Percentiles rank a stretch among this genome's conserved stretches.
Evolutionary conservation across 2,888 invertebrate species (phyloP).

Genomic region (Liposcelis brunnea): DNA sequence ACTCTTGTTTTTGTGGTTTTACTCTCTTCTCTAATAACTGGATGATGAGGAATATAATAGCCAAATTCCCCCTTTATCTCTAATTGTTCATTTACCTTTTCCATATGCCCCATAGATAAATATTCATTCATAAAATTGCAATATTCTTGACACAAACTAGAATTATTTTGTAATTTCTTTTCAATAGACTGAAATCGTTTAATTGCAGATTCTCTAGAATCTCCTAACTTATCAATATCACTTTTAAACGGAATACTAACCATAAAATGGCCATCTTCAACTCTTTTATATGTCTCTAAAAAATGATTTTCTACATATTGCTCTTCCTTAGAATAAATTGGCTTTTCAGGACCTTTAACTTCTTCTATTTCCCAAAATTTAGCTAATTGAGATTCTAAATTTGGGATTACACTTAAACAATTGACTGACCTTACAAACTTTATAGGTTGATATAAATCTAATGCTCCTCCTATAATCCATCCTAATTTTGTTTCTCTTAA

Average conservation of each 20-base stretch:
- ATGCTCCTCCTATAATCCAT: too few relatives aligned
- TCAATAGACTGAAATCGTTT: slow-evolving; percentile 16
- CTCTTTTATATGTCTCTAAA: background rate
- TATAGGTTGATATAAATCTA: background rate
- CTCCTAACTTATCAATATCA: background rate
- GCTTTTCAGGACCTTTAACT: slow-evolving; percentile 12
- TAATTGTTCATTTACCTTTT: background rate
- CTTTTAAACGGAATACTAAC: background rate
- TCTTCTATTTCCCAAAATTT: slow-evolving; percentile 19
- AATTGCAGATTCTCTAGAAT: slow-evolving; percentile 16
- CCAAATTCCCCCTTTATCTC: too few relatives aligned
- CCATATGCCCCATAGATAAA: slow-evolving; percentile 17
- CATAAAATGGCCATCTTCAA: background rate
- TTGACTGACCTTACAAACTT: too few relatives aligned
- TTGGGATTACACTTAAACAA: too few relatives aligned
- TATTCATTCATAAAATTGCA: slow-evolving; percentile 17
- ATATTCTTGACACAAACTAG: slow-evolving; percentile 15
- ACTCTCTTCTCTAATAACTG: slow-evolving; percentile 17
- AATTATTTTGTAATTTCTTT: slow-evolving; percentile 15
- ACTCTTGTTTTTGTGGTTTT: background rate
- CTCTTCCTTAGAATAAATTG: slow-evolving; percentile 12
- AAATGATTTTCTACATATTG: background rate
- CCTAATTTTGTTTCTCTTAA: too few relatives aligned
- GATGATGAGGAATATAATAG: slow-evolving; percentile 23
- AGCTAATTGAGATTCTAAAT: slow-evolving; percentile 5